Conservation (phyloP, 2,797 vertebrate genomes). For the Pseudochaenichthys georgianus region DNA sequence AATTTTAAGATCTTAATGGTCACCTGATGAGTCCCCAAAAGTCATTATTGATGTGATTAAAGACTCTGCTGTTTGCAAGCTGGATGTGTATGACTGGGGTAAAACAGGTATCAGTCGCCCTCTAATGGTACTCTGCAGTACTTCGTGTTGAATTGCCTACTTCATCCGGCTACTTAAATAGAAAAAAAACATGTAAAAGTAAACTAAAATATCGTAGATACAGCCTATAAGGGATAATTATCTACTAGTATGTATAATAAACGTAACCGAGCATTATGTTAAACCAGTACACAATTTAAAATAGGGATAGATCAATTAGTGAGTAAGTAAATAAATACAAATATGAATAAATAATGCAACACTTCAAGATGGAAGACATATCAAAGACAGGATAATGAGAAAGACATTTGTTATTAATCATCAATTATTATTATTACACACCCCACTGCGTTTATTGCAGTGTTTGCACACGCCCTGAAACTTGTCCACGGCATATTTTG, state of each 20-base stretch:
- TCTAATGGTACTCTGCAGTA: neutral
- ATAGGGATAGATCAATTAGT: neutral
- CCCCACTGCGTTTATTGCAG: neutral
- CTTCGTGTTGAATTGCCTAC: neutral
- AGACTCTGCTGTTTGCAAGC: neutral
- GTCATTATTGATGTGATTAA: too few species aligned
- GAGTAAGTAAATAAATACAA: neutral
- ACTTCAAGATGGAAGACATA: neutral
- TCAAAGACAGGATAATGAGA: neutral
- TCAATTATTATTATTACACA: too few species aligned
- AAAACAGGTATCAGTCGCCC: neutral
- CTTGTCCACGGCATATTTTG: neutral
- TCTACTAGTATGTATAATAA: too few species aligned
- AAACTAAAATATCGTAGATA: too few species aligned
- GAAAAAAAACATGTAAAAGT: too few species aligned
- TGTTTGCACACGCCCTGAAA: slow-evolving; percentile 19
- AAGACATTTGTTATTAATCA: too few species aligned
- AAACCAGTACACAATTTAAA: too few species aligned
- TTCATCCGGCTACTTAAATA: neutral
- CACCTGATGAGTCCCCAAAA: too few species aligned
- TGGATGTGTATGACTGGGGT: neutral
- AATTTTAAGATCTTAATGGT: too few species aligned
- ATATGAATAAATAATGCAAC: neutral
- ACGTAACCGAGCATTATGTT: too few species aligned
- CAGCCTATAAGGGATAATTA: too few species aligned